Evolutionary conservation across 1,140 invertebrate genomes (phyloP).

Genomic region (Amyelois transitella): DNA sequence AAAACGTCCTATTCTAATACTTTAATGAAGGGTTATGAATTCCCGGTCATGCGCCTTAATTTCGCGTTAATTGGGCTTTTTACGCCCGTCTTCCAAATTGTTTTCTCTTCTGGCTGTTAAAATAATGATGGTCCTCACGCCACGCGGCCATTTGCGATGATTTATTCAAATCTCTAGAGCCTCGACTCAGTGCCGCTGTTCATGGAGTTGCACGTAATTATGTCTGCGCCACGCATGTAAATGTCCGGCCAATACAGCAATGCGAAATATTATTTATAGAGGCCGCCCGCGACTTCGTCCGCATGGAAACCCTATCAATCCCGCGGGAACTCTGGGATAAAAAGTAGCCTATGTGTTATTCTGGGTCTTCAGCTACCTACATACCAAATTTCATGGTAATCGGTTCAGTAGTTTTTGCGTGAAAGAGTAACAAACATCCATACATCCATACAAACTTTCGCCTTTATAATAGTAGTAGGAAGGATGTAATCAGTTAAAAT

Average conservation of each 20-base stretch:
- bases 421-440: too few species aligned
- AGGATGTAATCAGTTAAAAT: too few species aligned
- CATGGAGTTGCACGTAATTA: neutral
- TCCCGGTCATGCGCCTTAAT: neutral
- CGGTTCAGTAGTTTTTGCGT: too few species aligned
- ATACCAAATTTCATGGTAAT: too few species aligned
- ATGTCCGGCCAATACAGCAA: neutral
- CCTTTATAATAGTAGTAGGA: too few species aligned
- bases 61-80: neutral
- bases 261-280: neutral
- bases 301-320: too few species aligned
- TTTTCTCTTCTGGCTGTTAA: neutral
- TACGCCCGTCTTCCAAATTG: neutral
- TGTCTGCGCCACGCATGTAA: neutral
- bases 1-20: neutral
- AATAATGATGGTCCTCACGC: neutral
- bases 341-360: too few species aligned
- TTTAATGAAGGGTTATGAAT: neutral
- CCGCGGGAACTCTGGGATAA: too few species aligned
- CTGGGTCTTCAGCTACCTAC: too few species aligned
- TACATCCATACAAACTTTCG: too few species aligned
- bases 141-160: neutral
- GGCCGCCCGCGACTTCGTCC: too few species aligned
- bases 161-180: neutral
- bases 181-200: neutral